Percentiles rank a stretch among this genome's conserved stretches.
Evolutionary conservation across 2,113 vertebrate genomes (phyloP).

Genomic region (Chionomys nivalis): DNA sequence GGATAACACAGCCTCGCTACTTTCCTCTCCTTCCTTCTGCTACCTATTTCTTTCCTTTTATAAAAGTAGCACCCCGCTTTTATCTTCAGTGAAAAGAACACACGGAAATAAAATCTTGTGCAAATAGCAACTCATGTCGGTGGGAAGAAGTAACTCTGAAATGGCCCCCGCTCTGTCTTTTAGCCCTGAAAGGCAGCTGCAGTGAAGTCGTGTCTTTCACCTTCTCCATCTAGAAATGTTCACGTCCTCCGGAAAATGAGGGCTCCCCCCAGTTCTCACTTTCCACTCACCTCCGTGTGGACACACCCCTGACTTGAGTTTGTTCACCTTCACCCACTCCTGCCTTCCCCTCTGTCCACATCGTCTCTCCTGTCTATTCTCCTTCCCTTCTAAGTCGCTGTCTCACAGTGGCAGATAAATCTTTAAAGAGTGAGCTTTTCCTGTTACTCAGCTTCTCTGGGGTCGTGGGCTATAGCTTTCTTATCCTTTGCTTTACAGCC

Average conservation of each 20-base stretch:
- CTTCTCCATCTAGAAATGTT: neutral
- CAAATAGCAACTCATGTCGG: neutral
- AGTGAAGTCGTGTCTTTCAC: neutral
- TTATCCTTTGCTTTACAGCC: too few species aligned
- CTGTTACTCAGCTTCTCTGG: neutral
- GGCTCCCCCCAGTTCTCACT: neutral
- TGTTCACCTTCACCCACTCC: neutral
- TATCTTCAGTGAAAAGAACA: neutral
- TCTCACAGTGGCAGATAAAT: neutral
- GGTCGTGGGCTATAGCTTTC: too few species aligned
- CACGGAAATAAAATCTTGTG: constrained; percentile 9
- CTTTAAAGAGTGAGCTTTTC: neutral
- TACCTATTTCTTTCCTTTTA: neutral
- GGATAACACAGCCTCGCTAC: neutral
- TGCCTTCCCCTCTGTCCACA: neutral
- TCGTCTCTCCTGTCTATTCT: neutral
- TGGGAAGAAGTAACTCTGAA: neutral
- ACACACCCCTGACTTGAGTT: neutral
- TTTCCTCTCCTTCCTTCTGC: neutral
- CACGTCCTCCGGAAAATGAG: neutral
- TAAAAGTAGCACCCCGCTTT: neutral
- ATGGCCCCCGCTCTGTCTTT: neutral
- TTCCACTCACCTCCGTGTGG: neutral
- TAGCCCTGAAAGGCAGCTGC: neutral
- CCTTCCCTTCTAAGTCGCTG: neutral